Evolutionary conservation across 2,888 invertebrate species (phyloP).

Genomic region (Chironomus tentans): DNA sequence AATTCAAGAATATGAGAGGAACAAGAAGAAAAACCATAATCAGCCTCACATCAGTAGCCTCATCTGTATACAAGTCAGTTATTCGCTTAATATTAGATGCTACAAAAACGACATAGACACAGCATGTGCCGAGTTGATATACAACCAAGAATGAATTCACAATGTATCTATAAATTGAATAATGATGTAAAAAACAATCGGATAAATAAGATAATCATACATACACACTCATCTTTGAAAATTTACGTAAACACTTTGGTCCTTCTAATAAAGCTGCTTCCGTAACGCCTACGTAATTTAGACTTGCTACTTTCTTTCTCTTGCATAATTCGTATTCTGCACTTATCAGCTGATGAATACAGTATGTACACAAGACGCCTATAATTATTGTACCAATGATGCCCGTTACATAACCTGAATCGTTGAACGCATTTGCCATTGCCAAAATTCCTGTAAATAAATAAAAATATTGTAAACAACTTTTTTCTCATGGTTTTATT

Average conservation of each 20-base stretch:
- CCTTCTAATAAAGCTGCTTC: constrained; percentile 71
- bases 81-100: constrained; percentile 73
- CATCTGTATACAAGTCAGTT: constrained; percentile 45
- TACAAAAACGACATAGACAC: constrained; percentile 93
- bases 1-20: constrained; percentile 70
- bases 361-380: constrained; percentile 85
- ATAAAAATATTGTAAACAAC: background rate
- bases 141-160: constrained; percentile 64
- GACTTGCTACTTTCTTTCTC: constrained; percentile 49
- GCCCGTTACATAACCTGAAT: constrained; percentile 56
- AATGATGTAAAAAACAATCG: constrained; percentile 31
- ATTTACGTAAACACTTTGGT: constrained; percentile 53
- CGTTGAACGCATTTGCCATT: constrained; percentile 54
- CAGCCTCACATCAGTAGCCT: constrained; percentile 47
- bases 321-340: constrained; percentile 53
- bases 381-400: constrained; percentile 70
- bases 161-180: constrained; percentile 46
- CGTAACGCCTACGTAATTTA: constrained; percentile 75
- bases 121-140: constrained; percentile 93
- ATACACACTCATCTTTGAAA: constrained; percentile 59
- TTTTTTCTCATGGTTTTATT: too few relatives aligned
- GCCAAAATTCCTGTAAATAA: background rate
- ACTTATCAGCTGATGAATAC: constrained; percentile 73
- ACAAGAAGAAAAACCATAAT: constrained; percentile 65
- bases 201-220: constrained; percentile 33